Base-by-base conservation (phyloP, 2,797 vertebrate species). In the Falco novaeseelandiae region DNA sequence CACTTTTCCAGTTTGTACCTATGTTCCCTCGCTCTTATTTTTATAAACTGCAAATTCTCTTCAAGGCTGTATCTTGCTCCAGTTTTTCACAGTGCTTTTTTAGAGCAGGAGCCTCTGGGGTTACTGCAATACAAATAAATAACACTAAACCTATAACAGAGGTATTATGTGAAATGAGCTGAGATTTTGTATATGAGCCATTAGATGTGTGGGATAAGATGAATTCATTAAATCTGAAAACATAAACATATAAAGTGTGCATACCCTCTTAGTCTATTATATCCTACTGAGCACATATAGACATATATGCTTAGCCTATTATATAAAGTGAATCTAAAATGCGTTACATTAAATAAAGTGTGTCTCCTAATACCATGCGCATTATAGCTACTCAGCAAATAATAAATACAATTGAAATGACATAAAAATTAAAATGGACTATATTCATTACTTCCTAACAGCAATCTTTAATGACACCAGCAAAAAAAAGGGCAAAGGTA, bases 191-290 rank as follows among this genome's bases (percentile, higher is more conserved):
- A 78, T 96, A 92, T 59, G 76, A 95, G 63, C 49, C 57, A 59
- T 87, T 92, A 95, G 51, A 59, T 61, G 25, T 71, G 46, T 87
- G 13, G 14, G 51, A 92, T 78, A 86, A 81, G 57, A 78, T 15
- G 42, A 92, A 96, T 95, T 96, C 61, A 94, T 96, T 96, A 96
- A 85, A 80, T 92, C 46, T 95, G 38, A 91, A 92, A 78, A 89
- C n/a, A 81, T 73, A 87, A 89, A 54, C 5, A 2, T 78, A 48
- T 17, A 32, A 74, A 87, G 21, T 52, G 55, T 78, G 14, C 27
- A 26, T 55, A 82, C 29, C 29, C 44, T 84, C 38, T 83, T 16
- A 61, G 63, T 61, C 61, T 93, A 17, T 69, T 87, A 59, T 63
- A 82, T 83, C 59, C 73, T 29, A 42, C 20, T 65, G 61, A 92